A percentile compares a stretch with the other conserved stretches of the same genome.
These are phyloP conservation scores for human (Homo sapiens) DNA, from an alignment of 2,113 vertebrate species.

Conservation along the genomic window DNA sequence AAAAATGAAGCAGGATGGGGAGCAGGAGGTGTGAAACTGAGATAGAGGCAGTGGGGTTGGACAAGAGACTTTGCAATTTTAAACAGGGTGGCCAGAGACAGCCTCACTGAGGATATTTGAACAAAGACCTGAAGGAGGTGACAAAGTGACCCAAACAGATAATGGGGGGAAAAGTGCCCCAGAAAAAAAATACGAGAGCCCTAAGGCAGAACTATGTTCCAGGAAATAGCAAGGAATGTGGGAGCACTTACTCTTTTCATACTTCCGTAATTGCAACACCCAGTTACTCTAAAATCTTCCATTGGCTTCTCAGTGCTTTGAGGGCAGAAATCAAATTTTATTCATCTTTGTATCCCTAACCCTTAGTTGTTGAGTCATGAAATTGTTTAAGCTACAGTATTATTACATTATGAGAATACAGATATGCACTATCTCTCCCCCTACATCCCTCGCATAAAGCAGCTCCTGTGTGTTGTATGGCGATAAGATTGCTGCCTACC, in stretches of 20 bases:
- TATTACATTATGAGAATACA: not conserved
- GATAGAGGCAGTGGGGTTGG: not conserved
- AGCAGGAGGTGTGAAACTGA: not conserved
- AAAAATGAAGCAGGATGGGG: not conserved
- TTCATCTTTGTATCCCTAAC: not conserved
- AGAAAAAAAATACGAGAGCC: not conserved
- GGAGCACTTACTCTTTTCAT: not conserved
- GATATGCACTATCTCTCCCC: no score
- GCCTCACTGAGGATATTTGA: not conserved
- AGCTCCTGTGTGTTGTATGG: no score
- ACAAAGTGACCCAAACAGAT: not conserved
- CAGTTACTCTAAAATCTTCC: not conserved
- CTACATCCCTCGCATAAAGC: not conserved
- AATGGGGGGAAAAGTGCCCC: not conserved
- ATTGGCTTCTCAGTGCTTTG: not conserved
- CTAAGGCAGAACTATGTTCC: not conserved
- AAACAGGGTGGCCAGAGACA: not conserved
- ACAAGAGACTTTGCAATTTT: not conserved
- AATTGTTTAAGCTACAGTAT: not conserved
- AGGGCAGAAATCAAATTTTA: not conserved
- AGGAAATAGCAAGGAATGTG: not conserved
- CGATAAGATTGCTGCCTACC: not conserved
- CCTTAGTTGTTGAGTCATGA: not conserved
- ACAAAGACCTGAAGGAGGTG: constrained; percentile 8
- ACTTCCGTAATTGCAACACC: not conserved